Evolutionary conservation across 2,888 invertebrate genomes (phyloP).

Genomic region (Villa cingulata): DNA sequence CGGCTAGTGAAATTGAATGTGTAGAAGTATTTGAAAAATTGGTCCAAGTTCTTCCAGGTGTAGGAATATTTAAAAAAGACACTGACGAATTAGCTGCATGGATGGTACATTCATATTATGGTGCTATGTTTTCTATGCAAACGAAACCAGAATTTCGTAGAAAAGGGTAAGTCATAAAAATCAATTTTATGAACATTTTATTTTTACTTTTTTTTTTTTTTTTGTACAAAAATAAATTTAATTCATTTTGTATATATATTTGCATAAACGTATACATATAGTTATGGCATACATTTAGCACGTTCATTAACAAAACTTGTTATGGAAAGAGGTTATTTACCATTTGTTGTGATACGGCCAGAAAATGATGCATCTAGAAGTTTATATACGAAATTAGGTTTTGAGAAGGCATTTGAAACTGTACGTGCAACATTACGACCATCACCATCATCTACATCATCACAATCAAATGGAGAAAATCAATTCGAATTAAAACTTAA

Average conservation of each 20-base stretch:
- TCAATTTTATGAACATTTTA: background rate
- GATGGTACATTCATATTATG: constrained; percentile 86
- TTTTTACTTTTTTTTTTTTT: background rate
- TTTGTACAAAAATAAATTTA: background rate
- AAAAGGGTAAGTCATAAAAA: constrained; percentile 40
- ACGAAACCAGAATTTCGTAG: constrained; percentile 62
- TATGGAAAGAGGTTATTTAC: constrained; percentile 60
- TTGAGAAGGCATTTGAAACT: constrained; percentile 64
- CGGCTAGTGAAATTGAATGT: constrained; percentile 78
- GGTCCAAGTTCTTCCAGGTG: constrained; percentile 62
- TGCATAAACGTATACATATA: constrained; percentile 12
- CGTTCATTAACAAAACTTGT: constrained; percentile 51
- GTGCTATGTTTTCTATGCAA: constrained; percentile 87
- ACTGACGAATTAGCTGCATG: constrained; percentile 67
- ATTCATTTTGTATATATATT: background rate
- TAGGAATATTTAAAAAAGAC: constrained; percentile 56
- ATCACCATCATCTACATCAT: constrained; percentile 20
- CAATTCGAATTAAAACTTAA: constrained; percentile 7
- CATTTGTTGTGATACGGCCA: constrained; percentile 75
- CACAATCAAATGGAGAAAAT: constrained; percentile 14
- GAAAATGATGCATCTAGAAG: constrained; percentile 77
- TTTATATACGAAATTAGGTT: constrained; percentile 70
- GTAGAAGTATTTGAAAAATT: constrained; percentile 70
- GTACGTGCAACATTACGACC: constrained; percentile 66
- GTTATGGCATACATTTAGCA: constrained; percentile 59